phyloP scores from a whole-genome alignment of 2,113 vertebrate species.

The Thymallus thymallus region DNA sequence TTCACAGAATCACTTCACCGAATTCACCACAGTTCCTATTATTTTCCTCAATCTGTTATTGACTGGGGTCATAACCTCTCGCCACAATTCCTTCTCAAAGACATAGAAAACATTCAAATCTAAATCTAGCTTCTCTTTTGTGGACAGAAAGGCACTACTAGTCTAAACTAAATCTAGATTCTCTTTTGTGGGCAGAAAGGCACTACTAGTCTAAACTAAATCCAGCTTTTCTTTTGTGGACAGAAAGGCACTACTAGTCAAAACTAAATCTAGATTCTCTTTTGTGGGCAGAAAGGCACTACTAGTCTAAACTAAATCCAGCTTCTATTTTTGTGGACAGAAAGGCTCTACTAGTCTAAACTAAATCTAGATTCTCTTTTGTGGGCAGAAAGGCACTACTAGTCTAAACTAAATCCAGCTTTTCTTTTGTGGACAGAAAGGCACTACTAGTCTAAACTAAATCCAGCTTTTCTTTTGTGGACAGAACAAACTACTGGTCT shows the following conservation, averaged over 20 bases:
- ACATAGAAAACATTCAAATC: constrained; percentile 4
- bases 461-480: no score
- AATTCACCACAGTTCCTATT: constrained; percentile 16
- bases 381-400: no score
- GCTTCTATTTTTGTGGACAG: no score
- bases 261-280: constrained; percentile 19
- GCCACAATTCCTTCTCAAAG: neutral
- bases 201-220: constrained; percentile 24
- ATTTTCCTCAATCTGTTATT: neutral
- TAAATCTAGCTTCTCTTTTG: no score
- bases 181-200: constrained; percentile 35
- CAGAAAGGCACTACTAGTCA: no score
- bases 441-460: constrained; percentile 27
- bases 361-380: no score
- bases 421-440: constrained; percentile 32
- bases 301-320: constrained; percentile 5
- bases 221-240: no score
- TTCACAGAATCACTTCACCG: neutral
- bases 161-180: neutral
- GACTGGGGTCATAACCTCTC: neutral
- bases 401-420: neutral
- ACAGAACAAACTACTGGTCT: no score
- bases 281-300: constrained; percentile 41
- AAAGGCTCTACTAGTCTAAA: no score
- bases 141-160: no score